A percentile compares a stretch with the other conserved stretches of the same genome.
Conservation (phyloP, 1,140 invertebrate species). For the Nasonia giraulti region DNA sequence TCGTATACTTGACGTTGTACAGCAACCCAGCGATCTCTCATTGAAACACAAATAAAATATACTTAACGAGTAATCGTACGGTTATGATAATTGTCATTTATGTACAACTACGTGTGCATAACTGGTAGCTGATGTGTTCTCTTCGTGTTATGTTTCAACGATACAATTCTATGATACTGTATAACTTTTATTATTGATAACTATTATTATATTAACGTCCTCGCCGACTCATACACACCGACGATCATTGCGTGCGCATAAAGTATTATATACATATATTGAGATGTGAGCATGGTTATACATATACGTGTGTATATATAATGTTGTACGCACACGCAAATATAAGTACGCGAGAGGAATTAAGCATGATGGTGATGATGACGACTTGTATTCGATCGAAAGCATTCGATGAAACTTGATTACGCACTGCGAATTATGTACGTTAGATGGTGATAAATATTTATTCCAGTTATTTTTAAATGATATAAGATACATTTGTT, state of each 20-base stretch:
- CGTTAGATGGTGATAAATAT: constrained; percentile 48
- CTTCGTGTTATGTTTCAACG: constrained; percentile 26
- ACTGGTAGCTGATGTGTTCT: constrained; percentile 25
- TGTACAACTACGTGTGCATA: constrained; percentile 1
- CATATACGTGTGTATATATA: constrained; percentile 25
- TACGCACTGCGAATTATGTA: constrained; percentile 38
- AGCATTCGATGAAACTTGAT: constrained; percentile 33
- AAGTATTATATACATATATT: neutral
- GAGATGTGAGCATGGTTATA: neutral
- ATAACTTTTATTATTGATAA: constrained; percentile 10
- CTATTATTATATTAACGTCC: neutral
- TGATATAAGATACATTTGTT: constrained; percentile 46
- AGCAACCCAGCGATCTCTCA: neutral
- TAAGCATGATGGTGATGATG: neutral
- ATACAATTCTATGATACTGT: constrained; percentile 17
- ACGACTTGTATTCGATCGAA: constrained; percentile 20
- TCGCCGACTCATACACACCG: neutral
- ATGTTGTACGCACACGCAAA: constrained; percentile 5
- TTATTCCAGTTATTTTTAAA: constrained; percentile 47
- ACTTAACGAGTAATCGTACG: neutral
- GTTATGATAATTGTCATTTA: neutral
- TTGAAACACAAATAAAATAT: neutral
- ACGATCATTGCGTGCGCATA: constrained; percentile 8
- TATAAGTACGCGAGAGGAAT: constrained; percentile 1
- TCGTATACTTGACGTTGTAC: neutral